Evolutionary conservation across 2,797 vertebrate species (phyloP).

Genomic region (Syngnathus acus): DNA sequence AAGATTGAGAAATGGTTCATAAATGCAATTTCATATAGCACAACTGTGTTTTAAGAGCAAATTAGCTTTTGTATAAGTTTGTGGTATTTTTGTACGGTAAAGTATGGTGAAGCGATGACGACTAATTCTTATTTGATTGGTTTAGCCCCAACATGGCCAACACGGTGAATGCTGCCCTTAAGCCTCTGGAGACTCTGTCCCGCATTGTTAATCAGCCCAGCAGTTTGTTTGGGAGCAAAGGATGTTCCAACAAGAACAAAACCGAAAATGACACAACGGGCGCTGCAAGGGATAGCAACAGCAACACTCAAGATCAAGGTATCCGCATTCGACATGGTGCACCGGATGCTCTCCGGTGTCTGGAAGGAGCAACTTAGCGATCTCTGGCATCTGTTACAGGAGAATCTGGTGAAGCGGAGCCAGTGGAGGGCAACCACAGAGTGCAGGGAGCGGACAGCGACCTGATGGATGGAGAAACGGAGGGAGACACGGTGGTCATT

Average conservation of each 20-base stretch:
- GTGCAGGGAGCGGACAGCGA: constrained; percentile 82
- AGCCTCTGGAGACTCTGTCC: constrained; percentile 90
- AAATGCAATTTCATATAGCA: too few relatives aligned
- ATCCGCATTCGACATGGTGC: constrained; percentile 9
- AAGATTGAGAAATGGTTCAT: too few relatives aligned
- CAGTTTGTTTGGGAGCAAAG: constrained; percentile 88
- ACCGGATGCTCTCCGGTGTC: not conserved
- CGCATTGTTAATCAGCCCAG: constrained; percentile 96
- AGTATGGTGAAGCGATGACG: not conserved
- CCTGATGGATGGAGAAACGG: constrained; percentile 91
- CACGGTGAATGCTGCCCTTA: constrained; percentile 92
- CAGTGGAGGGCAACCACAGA: constrained; percentile 81
- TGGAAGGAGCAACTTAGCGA: too few relatives aligned
- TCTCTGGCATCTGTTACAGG: constrained; percentile 59
- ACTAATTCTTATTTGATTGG: constrained; percentile 1
- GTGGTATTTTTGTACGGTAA: not conserved
- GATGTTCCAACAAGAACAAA: constrained; percentile 87
- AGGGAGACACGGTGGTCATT: constrained; percentile 87
- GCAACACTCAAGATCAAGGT: constrained; percentile 87
- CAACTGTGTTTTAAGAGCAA: not conserved
- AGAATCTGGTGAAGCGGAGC: constrained; percentile 83
- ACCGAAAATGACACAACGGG: constrained; percentile 82
- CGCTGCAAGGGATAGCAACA: constrained; percentile 78
- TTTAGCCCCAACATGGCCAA: constrained; percentile 95
- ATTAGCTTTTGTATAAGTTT: not conserved